A percentile compares a stretch with the other conserved stretches of the same genome.
phyloP scores from a whole-genome alignment of 2,113 vertebrate species.

The Heterochromis multidens region DNA sequence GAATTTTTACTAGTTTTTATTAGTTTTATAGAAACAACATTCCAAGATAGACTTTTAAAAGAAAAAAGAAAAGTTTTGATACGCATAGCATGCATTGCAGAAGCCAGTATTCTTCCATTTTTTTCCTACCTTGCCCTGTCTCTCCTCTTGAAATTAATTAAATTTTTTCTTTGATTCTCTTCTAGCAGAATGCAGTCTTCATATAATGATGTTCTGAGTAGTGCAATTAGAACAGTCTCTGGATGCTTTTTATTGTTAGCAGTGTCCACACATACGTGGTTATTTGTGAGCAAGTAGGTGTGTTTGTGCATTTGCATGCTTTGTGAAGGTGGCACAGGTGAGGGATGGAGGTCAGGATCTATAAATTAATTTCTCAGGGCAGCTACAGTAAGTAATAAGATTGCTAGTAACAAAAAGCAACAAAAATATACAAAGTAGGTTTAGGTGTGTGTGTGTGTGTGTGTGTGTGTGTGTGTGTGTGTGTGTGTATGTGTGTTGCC shows the following conservation, averaged over 20 bases:
- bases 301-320: not conserved
- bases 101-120: not conserved
- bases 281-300: not conserved
- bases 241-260: constrained; percentile 27
- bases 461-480: not conserved
- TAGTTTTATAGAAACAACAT: too few relatives aligned
- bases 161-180: constrained; percentile 23
- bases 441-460: not conserved
- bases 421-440: not conserved
- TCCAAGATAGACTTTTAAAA: too few relatives aligned
- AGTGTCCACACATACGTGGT: not conserved
- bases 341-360: not conserved
- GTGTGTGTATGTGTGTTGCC: not conserved
- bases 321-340: not conserved
- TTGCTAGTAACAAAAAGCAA: not conserved
- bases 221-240: constrained; percentile 39
- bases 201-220: constrained; percentile 39
- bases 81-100: too few relatives aligned
- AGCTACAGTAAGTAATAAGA: not conserved
- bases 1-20: too few relatives aligned
- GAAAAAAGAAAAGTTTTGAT: too few relatives aligned
- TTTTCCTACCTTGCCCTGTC: not conserved
- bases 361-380: not conserved
- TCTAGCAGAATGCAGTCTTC: constrained; percentile 41
- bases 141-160: not conserved